Evolutionary conservation across 2,888 invertebrate genomes (phyloP).

Genomic region (Chymomyza amoena): DNA sequence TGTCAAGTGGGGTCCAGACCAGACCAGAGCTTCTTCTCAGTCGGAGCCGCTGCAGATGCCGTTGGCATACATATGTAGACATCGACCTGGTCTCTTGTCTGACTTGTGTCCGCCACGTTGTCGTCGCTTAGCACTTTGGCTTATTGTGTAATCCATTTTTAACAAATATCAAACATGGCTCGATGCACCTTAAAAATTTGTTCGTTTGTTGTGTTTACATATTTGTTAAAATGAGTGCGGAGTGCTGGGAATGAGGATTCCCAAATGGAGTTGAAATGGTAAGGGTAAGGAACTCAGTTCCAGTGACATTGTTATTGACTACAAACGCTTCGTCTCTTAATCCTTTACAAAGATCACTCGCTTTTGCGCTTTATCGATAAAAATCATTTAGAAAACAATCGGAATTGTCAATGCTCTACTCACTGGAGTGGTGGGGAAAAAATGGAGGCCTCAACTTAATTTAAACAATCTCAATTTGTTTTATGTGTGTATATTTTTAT

Average conservation of each 20-base stretch:
- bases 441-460: too few species aligned
- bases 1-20: slow-evolving; percentile 65
- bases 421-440: too few species aligned
- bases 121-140: slow-evolving; percentile 43
- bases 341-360: too few species aligned
- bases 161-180: neutral
- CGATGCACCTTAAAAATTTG: neutral
- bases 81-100: neutral
- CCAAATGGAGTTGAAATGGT: too few species aligned
- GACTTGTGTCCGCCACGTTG: neutral
- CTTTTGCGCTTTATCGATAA: too few species aligned
- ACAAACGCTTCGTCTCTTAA: too few species aligned
- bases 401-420: too few species aligned
- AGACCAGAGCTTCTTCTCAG: slow-evolving; percentile 30
- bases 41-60: neutral
- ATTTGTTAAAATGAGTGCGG: too few species aligned
- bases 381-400: too few species aligned
- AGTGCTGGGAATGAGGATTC: too few species aligned
- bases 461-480: neutral
- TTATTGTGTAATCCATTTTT: slow-evolving; percentile 14
- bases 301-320: too few species aligned
- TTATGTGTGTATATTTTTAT: slow-evolving; percentile 26
- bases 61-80: neutral
- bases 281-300: too few species aligned
- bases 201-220: neutral